phyloP scores from a whole-genome alignment of 2,888 invertebrate species.

The Lysandra bellargus region DNA sequence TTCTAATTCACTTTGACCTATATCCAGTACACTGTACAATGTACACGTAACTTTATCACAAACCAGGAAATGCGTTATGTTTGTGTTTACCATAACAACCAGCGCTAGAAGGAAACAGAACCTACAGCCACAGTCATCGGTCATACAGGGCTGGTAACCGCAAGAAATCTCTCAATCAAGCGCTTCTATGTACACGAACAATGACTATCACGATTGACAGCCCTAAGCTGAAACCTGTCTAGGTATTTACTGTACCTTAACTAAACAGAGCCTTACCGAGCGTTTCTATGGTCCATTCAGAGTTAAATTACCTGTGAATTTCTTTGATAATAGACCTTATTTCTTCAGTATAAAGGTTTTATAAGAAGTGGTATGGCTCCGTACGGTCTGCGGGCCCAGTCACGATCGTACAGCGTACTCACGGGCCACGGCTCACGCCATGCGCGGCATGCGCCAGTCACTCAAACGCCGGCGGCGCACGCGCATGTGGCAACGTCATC shows the following conservation, averaged over 20 bases:
- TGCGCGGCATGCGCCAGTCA: slow-evolving; percentile 55
- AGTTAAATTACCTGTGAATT: neutral
- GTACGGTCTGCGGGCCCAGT: slow-evolving; percentile 41
- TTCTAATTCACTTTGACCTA: slow-evolving; percentile 23
- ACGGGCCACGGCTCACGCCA: neutral
- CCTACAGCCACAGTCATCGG: slow-evolving; percentile 52
- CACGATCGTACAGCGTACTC: slow-evolving; percentile 38
- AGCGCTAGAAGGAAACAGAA: slow-evolving; percentile 40
- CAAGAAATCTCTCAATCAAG: neutral
- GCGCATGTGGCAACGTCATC: slow-evolving; percentile 51
- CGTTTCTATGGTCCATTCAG: slow-evolving; percentile 37
- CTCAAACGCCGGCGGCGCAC: slow-evolving; percentile 54
- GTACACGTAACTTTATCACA: slow-evolving; percentile 1
- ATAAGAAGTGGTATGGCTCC: neutral
- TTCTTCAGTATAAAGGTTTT: neutral
- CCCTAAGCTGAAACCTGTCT: slow-evolving; percentile 61
- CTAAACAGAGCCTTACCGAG: slow-evolving; percentile 49
- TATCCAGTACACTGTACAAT: neutral
- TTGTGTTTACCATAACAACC: slow-evolving; percentile 29
- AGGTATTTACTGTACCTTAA: slow-evolving; percentile 45
- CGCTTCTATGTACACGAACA: neutral
- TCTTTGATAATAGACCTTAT: neutral
- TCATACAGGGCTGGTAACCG: slow-evolving; percentile 47
- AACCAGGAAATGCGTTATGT: slow-evolving; percentile 23
- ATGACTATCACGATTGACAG: neutral